phyloP scores from a whole-genome alignment of 1,140 invertebrate genomes.

The Anoplophora glabripennis region DNA sequence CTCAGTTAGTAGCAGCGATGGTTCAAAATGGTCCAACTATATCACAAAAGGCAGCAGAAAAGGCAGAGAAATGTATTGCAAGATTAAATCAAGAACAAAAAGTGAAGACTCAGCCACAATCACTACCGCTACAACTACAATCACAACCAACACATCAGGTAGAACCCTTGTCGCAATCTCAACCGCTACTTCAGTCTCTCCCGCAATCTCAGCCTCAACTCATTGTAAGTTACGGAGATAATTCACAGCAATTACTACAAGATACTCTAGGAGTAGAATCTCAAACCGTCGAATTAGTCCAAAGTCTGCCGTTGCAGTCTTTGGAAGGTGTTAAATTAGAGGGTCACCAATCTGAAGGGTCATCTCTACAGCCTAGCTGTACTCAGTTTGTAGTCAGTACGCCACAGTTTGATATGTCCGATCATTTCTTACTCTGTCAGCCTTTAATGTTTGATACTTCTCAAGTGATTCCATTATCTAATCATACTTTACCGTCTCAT shows the following conservation, averaged over 20 bases:
- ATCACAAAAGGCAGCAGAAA: constrained; percentile 29
- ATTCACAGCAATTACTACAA: background rate
- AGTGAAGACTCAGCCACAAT: background rate
- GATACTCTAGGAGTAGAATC: background rate
- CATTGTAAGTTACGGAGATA: background rate
- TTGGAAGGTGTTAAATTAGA: background rate
- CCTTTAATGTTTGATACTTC: constrained; percentile 37
- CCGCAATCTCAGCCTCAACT: no score
- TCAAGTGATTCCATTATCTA: constrained; percentile 33
- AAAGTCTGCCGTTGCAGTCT: background rate
- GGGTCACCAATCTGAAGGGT: background rate
- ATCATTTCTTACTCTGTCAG: constrained; percentile 39
- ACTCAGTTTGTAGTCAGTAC: constrained; percentile 34
- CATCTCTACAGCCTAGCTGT: background rate
- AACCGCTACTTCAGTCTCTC: no score
- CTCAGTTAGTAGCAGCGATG: constrained; percentile 41
- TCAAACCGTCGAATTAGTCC: background rate
- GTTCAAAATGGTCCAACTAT: constrained; percentile 36
- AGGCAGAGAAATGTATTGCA: constrained; percentile 15
- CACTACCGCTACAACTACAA: background rate
- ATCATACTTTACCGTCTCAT: constrained; percentile 29
- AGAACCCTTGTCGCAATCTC: no score
- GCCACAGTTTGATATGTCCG: constrained; percentile 27
- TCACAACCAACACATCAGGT: background rate
- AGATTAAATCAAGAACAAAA: constrained; percentile 1